Percentiles rank a stretch among this genome's conserved stretches.
Evolutionary conservation across 2,888 invertebrate genomes (phyloP).

Genomic region (Heliconius ismenius): DNA sequence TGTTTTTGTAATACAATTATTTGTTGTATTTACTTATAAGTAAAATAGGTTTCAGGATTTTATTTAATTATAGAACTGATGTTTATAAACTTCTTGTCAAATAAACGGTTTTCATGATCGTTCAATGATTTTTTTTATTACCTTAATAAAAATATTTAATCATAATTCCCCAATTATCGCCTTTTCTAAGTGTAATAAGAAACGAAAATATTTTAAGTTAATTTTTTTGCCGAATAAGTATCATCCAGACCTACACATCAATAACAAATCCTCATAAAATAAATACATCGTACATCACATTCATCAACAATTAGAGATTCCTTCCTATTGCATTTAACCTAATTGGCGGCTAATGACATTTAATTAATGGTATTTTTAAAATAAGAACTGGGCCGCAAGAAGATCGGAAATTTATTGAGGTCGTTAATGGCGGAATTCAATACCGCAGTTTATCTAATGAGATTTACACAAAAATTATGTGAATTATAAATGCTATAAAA

Average conservation of each 20-base stretch:
- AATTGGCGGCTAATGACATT: not conserved
- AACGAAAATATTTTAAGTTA: not conserved
- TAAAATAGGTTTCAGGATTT: constrained; percentile 43
- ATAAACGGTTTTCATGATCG: constrained; percentile 59
- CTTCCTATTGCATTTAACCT: not conserved
- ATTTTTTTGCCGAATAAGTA: not conserved
- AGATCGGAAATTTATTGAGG: not conserved
- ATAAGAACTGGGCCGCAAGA: not conserved
- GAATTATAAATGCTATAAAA: no score
- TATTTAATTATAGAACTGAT: constrained; percentile 56
- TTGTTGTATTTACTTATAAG: constrained; percentile 42
- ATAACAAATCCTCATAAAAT: not conserved
- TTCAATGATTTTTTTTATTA: constrained; percentile 28
- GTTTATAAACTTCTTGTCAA: constrained; percentile 55
- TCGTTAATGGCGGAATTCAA: not conserved
- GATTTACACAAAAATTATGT: no score
- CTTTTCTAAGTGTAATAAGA: not conserved
- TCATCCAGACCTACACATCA: not conserved
- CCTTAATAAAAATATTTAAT: not conserved
- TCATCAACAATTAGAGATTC: not conserved
- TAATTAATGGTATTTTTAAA: not conserved
- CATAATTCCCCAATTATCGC: not conserved
- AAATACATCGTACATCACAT: not conserved
- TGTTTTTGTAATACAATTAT: constrained; percentile 29
- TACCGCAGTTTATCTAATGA: no score